These are phyloP conservation scores for Smittia sp. DNA, from an alignment of 2,888 invertebrate genomes.

Conservation along the genomic window DNA sequence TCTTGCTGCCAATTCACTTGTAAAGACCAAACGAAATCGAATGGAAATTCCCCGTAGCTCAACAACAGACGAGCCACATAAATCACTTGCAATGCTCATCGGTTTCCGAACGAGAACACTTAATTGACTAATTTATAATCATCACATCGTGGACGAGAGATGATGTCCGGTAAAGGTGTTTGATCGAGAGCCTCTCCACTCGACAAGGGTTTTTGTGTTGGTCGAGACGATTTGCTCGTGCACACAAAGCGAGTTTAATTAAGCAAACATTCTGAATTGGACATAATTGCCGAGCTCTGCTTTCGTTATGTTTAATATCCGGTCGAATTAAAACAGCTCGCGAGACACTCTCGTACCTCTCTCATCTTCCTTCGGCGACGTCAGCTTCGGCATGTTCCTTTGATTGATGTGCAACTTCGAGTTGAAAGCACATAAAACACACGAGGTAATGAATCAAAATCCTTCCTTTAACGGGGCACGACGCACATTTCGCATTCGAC, in stretches of 20 bases:
- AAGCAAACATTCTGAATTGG: background rate
- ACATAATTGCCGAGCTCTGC: conserved; percentile 2
- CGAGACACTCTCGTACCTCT: background rate
- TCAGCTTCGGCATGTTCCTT: conserved; percentile 18
- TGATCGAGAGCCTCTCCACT: background rate
- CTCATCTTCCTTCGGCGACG: conserved; percentile 11
- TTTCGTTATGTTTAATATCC: conserved; percentile 24
- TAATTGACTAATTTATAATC: background rate
- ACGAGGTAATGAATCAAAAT: background rate
- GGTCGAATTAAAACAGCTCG: background rate
- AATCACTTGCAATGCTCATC: background rate
- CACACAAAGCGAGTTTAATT: conserved; percentile 13
- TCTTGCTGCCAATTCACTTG: background rate
- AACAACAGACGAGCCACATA: background rate
- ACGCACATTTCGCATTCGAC: background rate
- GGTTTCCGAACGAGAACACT: conserved; percentile 1
- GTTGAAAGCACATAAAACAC: background rate
- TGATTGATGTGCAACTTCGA: background rate
- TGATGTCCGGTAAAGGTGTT: background rate
- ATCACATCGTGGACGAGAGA: background rate
- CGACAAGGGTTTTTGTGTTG: background rate
- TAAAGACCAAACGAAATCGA: background rate
- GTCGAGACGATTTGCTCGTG: background rate
- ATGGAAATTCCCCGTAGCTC: background rate
- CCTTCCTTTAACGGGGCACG: background rate